Base-by-base conservation (phyloP, 2,888 invertebrate species). In the Argyresthia goedartella region DNA sequence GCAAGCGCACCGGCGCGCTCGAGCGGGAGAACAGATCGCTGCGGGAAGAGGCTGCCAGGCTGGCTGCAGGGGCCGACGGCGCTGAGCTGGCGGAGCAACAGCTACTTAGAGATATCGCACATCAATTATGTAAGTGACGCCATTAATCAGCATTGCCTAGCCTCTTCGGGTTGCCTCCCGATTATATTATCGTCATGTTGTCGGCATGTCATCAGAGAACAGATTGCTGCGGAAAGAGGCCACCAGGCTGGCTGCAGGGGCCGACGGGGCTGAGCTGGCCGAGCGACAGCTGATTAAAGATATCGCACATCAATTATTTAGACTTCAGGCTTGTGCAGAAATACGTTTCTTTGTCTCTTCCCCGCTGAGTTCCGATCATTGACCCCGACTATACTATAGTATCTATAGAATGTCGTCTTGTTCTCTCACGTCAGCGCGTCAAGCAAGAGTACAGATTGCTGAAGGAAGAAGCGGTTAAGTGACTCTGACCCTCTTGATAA, bases 1-100 rank as follows among this genome's bases (percentile, higher is more conserved):
- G 97, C 76, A 91, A 91, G 68, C 93, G 95, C 73, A 94, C 98
- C 65, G 89, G 91, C 69, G 88, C 89, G 16, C 88, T 98, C 71
- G 96, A 98, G 82, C 95, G 95, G 51, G 97, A 98, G 81, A 98
- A 98, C 81, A 90, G 92, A 59, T 88, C 91, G 52, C 87, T 98
- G 56, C 92, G 95, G 62, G 84, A 88, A 16, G 97, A 98, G 85
- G 95, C 95, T 64, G 85, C 89, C 53, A 91, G 93, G 64, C 88
- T 98, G 69, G 93, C 93, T 53, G 89, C 90, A 61, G 93, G 95
- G 73, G 94, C 97, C 6, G 94, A 94, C 73, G 89, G 90, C 67
- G 92, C 94, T 61, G 98, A 99, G 85, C 95, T 93, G 63, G 94
- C 95, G 62, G 98, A 98, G 82, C 91, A 93, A 50, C 91, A 92